Conservation (phyloP, 1,140 invertebrate genomes). For the Saccostrea glomerata region DNA sequence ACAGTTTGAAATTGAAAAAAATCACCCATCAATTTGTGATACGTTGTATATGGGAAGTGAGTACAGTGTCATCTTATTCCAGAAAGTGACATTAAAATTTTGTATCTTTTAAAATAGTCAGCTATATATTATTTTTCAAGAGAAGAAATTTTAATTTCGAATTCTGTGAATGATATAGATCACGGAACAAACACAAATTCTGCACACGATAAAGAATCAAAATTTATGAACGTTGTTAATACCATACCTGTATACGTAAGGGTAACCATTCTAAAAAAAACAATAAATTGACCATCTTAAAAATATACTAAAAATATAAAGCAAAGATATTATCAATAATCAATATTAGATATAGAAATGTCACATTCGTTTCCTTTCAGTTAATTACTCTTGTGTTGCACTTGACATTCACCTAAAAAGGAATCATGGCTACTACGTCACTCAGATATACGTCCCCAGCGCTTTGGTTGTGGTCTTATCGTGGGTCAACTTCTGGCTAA, state of each 20-base stretch:
- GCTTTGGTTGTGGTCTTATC: constrained; percentile 95
- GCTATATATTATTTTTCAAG: too few species aligned
- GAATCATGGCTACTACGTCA: constrained; percentile 94
- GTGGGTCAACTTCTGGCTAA: constrained; percentile 96
- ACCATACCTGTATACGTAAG: too few species aligned
- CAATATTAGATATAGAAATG: neutral
- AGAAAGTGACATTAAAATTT: too few species aligned
- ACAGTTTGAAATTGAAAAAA: constrained; percentile 70
- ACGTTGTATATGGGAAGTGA: constrained; percentile 57
- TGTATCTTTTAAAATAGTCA: too few species aligned
- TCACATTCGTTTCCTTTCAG: constrained; percentile 10
- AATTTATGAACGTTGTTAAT: too few species aligned
- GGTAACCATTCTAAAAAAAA: too few species aligned
- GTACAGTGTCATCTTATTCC: neutral
- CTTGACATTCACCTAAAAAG: constrained; percentile 89
- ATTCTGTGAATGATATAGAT: too few species aligned
- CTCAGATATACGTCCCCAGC: constrained; percentile 95
- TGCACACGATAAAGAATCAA: too few species aligned
- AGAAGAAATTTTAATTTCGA: too few species aligned
- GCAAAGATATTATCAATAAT: neutral
- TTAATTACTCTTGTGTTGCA: constrained; percentile 49
- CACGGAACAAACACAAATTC: too few species aligned
- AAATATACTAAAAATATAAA: neutral
- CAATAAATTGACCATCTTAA: neutral
- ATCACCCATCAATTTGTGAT: constrained; percentile 54